phyloP scores from a whole-genome alignment of 2,797 vertebrate species.

The Takifugu ocellatus region DNA sequence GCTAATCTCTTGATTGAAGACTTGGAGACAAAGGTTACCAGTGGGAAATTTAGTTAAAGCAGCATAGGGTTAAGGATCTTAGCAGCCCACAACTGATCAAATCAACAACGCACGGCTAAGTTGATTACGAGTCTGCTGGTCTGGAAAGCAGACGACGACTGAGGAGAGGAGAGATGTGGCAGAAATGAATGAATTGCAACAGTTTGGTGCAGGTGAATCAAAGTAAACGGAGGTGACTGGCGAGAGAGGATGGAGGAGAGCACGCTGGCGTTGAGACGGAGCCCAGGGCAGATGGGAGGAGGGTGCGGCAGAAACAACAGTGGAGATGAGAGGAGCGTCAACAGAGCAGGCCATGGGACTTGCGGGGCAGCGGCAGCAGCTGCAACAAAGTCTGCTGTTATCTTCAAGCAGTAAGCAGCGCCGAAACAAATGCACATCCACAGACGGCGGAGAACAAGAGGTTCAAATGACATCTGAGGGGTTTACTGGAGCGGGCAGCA shows the following conservation, averaged over 20 bases:
- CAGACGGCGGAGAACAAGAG: conserved; percentile 23
- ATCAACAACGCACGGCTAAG: conserved; percentile 66
- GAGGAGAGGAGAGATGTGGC: conserved; percentile 17
- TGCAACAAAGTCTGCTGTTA: conserved; percentile 29
- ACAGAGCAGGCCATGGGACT: conserved; percentile 22
- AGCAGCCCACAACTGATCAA: conserved; percentile 62
- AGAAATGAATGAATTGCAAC: background rate
- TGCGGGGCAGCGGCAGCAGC: conserved; percentile 28
- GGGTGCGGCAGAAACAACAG: conserved; percentile 17
- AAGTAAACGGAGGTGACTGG: conserved; percentile 28
- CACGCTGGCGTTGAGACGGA: conserved; percentile 4
- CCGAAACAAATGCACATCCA: conserved; percentile 43
- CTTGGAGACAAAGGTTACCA: conserved; percentile 70
- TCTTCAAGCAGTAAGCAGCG: conserved; percentile 34
- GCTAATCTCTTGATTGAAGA: conserved; percentile 68
- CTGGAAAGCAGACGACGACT: conserved; percentile 33
- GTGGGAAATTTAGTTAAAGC: conserved; percentile 67
- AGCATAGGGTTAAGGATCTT: conserved; percentile 56
- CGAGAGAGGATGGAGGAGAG: conserved; percentile 20
- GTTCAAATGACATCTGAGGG: conserved; percentile 48
- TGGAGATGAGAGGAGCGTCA: conserved; percentile 13
- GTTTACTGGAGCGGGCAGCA: conserved; percentile 36
- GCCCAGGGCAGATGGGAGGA: conserved; percentile 10
- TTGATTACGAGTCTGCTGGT: conserved; percentile 63
- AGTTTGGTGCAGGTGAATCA: conserved; percentile 20